A percentile compares a stretch with the other conserved stretches of the same genome.
phyloP scores from a whole-genome alignment of 2,888 invertebrate genomes.

The Unio pictorum region DNA sequence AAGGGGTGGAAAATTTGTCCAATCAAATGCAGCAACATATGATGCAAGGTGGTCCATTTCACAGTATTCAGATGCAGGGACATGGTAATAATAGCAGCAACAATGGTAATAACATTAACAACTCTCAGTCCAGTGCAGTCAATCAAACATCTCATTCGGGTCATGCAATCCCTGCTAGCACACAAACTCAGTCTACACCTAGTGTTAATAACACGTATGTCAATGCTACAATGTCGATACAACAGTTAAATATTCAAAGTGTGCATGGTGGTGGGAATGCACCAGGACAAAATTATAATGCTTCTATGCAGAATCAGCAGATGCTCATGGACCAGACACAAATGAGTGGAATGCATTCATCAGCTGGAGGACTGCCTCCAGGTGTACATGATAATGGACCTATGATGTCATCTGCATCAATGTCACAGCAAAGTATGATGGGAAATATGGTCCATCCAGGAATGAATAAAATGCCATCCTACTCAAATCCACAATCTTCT shows the following conservation, averaged over 20 bases:
- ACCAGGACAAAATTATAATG: constrained; percentile 49
- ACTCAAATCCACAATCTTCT: constrained; percentile 15
- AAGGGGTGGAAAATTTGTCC: constrained; percentile 70
- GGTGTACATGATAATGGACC: constrained; percentile 18
- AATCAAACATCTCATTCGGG: not conserved
- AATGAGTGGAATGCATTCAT: constrained; percentile 19
- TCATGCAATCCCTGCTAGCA: not conserved
- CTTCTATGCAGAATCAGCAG: constrained; percentile 64
- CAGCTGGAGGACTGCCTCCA: constrained; percentile 14
- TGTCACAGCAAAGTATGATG: constrained; percentile 24
- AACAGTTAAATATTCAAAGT: constrained; percentile 74
- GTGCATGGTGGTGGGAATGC: constrained; percentile 52
- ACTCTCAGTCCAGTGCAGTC: too few relatives aligned
- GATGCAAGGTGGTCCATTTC: constrained; percentile 71
- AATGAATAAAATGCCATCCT: constrained; percentile 27
- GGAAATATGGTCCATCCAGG: constrained; percentile 15
- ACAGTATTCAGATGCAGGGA: constrained; percentile 70
- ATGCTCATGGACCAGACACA: constrained; percentile 56
- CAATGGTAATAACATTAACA: constrained; percentile 14
- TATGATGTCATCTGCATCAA: constrained; percentile 18
- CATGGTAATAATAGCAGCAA: constrained; percentile 40
- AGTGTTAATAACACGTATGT: constrained; percentile 74
- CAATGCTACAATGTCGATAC: constrained; percentile 74
- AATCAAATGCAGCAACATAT: constrained; percentile 71
- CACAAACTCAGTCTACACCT: constrained; percentile 51